Evolutionary conservation across 2,888 invertebrate species (phyloP).

Genomic region (Apoderus coryli): DNA sequence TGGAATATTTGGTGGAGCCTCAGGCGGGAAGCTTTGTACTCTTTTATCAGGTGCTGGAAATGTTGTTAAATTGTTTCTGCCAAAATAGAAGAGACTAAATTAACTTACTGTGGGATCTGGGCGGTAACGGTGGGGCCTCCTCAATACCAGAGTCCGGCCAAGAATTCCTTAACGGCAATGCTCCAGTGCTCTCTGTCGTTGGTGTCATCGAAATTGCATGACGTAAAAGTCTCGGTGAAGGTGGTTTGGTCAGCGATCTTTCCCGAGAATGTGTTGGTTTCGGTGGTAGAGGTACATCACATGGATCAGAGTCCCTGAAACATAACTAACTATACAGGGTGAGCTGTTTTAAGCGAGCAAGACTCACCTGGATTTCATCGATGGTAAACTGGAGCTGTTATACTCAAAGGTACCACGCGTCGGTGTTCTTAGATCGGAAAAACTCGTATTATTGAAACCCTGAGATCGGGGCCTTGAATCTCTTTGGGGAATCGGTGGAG

Average conservation of each 20-base stretch:
- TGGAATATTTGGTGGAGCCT: conserved; percentile 32
- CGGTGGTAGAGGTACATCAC: conserved; percentile 35
- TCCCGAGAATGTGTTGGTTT: conserved; percentile 34
- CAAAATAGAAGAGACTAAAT: background rate
- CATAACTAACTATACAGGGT: background rate
- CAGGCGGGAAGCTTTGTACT: conserved; percentile 29
- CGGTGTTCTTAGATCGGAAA: conserved; percentile 30
- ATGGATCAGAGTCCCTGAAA: conserved; percentile 25
- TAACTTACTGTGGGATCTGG: conserved; percentile 54
- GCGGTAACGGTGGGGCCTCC: conserved; percentile 68
- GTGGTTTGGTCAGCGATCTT: conserved; percentile 38
- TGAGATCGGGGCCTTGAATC: conserved; percentile 44
- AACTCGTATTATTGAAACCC: conserved; percentile 35
- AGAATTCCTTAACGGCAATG: conserved; percentile 37
- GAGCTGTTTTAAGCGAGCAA: too few species aligned
- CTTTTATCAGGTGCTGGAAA: conserved; percentile 40
- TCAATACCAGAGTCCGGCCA: conserved; percentile 41
- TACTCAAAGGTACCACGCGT: conserved; percentile 32
- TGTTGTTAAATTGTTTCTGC: background rate
- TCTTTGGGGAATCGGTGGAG: conserved; percentile 45
- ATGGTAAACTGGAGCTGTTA: conserved; percentile 31
- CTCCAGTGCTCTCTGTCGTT: conserved; percentile 34
- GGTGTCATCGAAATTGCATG: conserved; percentile 36
- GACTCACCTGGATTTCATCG: conserved; percentile 30
- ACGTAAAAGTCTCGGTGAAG: conserved; percentile 38